Evolutionary conservation across 2,888 invertebrate genomes (phyloP).

Genomic region (Pyrrhosoma nymphula): DNA sequence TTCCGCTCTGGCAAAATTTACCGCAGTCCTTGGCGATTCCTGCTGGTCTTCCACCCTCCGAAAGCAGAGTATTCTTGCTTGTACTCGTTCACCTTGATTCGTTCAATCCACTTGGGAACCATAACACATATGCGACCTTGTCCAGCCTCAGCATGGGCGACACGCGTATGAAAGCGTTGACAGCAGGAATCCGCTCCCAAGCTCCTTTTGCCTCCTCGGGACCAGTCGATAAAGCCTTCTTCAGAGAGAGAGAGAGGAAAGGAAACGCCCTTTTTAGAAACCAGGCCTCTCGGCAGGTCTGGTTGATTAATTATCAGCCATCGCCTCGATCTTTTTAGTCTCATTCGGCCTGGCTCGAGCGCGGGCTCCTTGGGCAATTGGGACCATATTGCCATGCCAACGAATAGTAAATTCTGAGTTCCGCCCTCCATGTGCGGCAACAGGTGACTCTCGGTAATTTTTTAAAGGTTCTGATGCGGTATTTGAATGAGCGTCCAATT

Average conservation of each 20-base stretch:
- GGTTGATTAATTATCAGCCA: not conserved
- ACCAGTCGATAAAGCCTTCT: not conserved
- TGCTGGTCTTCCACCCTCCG: not conserved
- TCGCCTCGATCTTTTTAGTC: not conserved
- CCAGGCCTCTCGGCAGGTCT: not conserved
- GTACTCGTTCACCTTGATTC: not conserved
- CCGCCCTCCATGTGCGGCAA: no score
- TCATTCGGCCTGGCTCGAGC: not conserved
- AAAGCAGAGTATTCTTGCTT: not conserved
- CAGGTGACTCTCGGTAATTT: no score
- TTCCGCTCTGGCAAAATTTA: not conserved
- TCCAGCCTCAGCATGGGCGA: not conserved
- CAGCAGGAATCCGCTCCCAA: slow-evolving; percentile 7
- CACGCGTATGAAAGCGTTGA: slow-evolving; percentile 5
- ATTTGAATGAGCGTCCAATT: not conserved
- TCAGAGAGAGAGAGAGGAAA: not conserved
- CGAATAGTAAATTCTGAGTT: not conserved
- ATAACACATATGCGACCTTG: not conserved
- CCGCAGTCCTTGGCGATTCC: not conserved
- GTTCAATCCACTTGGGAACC: slow-evolving; percentile 10
- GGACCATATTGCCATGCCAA: not conserved
- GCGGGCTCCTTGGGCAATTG: not conserved
- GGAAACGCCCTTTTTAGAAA: slow-evolving; percentile 31
- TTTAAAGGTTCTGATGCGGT: no score
- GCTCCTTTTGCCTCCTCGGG: not conserved